These are phyloP conservation scores for Galbula dea DNA, from an alignment of 2,113 vertebrate genomes.

Conservation along the genomic window DNA sequence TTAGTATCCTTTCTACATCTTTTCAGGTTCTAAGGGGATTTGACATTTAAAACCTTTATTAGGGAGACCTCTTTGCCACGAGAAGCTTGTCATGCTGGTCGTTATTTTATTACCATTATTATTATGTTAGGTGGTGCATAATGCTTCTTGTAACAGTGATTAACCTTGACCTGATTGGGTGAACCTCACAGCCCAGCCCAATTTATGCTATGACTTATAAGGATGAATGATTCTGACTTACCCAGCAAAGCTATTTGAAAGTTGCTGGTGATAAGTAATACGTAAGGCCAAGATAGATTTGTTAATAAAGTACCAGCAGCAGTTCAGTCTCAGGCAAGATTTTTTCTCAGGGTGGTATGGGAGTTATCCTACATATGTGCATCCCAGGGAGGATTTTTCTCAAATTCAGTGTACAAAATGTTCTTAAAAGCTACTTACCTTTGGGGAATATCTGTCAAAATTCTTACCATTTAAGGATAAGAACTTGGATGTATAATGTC, in stretches of 20 bases:
- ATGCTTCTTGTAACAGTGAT: not conserved
- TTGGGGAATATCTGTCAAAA: not conserved
- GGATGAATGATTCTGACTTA: not conserved
- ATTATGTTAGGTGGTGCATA: not conserved
- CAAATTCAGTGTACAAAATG: not conserved
- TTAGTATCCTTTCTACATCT: not conserved
- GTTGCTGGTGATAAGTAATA: not conserved
- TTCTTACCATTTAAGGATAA: not conserved
- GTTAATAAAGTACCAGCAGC: not conserved
- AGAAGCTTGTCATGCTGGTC: not conserved
- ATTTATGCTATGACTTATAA: not conserved
- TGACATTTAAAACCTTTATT: not conserved
- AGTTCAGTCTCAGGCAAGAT: not conserved
- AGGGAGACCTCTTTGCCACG: not conserved
- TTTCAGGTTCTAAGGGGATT: not conserved
- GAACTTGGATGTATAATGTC: not conserved
- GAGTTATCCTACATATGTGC: not conserved
- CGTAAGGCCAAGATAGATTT: not conserved
- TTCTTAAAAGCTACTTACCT: constrained; percentile 1
- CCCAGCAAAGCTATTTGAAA: not conserved
- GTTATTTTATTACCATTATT: too few relatives aligned
- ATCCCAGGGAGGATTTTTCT: not conserved
- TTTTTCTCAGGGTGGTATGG: not conserved
- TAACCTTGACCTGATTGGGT: not conserved
- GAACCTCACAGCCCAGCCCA: not conserved